These are phyloP conservation scores for Nomada flava DNA, from an alignment of 2,888 invertebrate genomes.

Conservation along the genomic window DNA sequence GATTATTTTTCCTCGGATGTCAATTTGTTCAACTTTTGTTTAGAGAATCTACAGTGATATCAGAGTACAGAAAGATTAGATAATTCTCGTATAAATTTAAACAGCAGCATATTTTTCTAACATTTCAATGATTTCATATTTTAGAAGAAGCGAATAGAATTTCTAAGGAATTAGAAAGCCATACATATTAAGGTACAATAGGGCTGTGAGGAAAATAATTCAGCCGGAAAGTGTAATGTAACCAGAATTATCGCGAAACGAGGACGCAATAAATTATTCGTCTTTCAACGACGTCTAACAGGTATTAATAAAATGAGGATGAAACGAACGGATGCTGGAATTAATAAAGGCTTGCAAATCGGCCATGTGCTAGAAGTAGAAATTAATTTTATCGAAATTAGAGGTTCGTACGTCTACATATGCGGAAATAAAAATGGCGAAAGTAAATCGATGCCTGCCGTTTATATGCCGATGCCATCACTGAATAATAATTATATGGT, in stretches of 20 bases:
- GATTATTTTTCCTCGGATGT: too few species aligned
- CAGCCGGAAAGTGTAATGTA: too few species aligned
- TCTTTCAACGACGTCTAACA: not conserved
- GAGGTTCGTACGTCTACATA: not conserved
- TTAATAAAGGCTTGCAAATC: conserved; percentile 38
- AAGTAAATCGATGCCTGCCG: conserved; percentile 15
- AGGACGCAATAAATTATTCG: conserved; percentile 20
- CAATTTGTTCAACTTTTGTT: too few species aligned
- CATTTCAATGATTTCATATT: too few species aligned
- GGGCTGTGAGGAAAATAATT: too few species aligned
- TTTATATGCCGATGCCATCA: not conserved
- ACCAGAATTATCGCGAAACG: not conserved
- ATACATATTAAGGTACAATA: too few species aligned
- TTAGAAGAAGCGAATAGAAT: too few species aligned
- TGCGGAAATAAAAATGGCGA: conserved; percentile 5
- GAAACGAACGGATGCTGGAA: not conserved
- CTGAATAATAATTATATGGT: conserved; percentile 26
- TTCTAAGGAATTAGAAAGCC: too few species aligned
- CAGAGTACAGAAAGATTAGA: too few species aligned
- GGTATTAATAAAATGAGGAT: not conserved
- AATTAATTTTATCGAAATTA: conserved; percentile 9
- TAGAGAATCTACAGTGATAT: too few species aligned
- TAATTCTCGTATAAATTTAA: too few species aligned
- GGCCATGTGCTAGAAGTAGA: conserved; percentile 21
- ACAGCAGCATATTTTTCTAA: too few species aligned